Evolutionary conservation across 1,140 invertebrate genomes (phyloP), one percentile per base, ranked within the genome.

Genomic region (Parasteatoda tepidariorum): DNA sequence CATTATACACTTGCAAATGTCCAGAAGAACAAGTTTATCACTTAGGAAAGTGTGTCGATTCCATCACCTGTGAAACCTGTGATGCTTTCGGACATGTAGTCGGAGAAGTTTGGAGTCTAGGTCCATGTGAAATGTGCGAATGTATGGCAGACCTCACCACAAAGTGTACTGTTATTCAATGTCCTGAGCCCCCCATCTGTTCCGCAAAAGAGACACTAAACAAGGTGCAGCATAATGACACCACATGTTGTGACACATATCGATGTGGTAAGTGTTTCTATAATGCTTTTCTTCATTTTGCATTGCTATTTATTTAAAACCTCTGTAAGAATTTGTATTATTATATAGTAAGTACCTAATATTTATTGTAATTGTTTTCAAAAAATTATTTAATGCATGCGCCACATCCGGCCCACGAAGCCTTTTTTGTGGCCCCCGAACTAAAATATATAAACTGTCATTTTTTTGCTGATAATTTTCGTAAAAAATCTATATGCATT

Each of bases 1-100:
- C 88, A 7, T 90, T 90, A 28, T 95, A 96, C 87, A 95, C 95
- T 9, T 97, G 95, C 88, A 95, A 93, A 90, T 97, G 95, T 90
- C 93, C 94, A 0, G 86, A 91, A 66, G 92, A 92, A 67, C 91
- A 92, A 91, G 92, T 93, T 0, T 88, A 92, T 75, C 88, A 91
- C 26, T 91, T 92, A 87, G 90, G 90, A 79, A 91, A 89, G 2
- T 94, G 93, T 84, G 91, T 93, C 2, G 89, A 91, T 55, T 88
- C 89, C 28, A 88, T 85, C 5, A 89, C 91, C 28, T 95, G 94
- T 86, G 70, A 85, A 68, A 84, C 68, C 28, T 82, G 78, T 26
- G 78, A 82, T 11, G 31, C n/a, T 34, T 4, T n/a, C 13, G 78
- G 66, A 61, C 78, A 82, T 34, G 31, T 82, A 4, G 34, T 84